These are phyloP conservation scores for Drosophila burlai DNA, from an alignment of 1,140 invertebrate genomes.

Conservation along the genomic window DNA sequence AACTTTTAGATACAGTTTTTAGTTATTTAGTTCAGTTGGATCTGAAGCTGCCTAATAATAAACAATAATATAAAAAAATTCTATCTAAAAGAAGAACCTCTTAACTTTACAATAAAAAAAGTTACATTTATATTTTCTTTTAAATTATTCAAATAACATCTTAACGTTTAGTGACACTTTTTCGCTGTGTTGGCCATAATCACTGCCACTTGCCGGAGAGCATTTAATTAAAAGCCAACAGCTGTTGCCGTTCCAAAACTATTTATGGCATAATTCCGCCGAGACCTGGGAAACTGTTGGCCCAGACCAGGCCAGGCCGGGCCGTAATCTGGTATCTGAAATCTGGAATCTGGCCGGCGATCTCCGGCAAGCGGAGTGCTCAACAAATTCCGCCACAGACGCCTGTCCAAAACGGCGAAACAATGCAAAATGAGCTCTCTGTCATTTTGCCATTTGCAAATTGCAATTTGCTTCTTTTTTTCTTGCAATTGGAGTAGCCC, in stretches of 20 bases:
- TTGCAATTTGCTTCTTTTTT: conserved; percentile 47
- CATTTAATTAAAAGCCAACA: conserved; percentile 70
- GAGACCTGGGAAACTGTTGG: conserved; percentile 19
- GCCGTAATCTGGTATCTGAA: conserved; percentile 23
- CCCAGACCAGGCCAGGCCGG: conserved; percentile 4
- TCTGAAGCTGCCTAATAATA: too few species aligned
- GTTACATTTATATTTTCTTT: too few species aligned
- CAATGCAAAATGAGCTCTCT: conserved; percentile 59
- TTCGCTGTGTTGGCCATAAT: conserved; percentile 41
- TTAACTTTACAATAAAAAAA: too few species aligned
- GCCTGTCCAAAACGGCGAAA: conserved; percentile 54
- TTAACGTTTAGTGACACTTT: not conserved
- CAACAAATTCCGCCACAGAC: conserved; percentile 53
- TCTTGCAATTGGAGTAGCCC: conserved; percentile 62
- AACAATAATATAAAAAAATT: too few species aligned
- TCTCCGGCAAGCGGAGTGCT: conserved; percentile 25
- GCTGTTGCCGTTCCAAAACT: conserved; percentile 49
- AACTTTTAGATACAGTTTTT: too few species aligned
- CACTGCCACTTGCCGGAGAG: conserved; percentile 59
- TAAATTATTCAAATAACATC: not conserved
- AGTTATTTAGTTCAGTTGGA: too few species aligned
- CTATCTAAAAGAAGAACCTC: too few species aligned
- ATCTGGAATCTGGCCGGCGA: conserved; percentile 30
- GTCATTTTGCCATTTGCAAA: conserved; percentile 71
- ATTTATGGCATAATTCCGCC: conserved; percentile 58